Evolutionary conservation across 1,140 invertebrate genomes (phyloP), one percentile per base, ranked within the genome.

Genomic region (Forficula auricularia): DNA sequence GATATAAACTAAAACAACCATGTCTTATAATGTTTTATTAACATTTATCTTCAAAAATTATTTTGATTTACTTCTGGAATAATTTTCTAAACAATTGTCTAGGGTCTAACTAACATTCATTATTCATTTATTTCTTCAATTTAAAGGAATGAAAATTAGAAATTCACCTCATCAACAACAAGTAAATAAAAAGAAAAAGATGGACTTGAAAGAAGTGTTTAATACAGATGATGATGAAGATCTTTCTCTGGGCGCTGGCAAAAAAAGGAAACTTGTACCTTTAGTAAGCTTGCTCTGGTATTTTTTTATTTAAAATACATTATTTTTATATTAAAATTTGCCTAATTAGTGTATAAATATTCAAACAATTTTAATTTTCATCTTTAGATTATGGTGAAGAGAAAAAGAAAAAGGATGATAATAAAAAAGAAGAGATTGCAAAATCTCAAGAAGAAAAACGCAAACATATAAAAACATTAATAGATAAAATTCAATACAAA

Each of bases 401-500:
- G 20, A 71, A 70, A 48, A 71, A 71, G 52, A 67, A 64, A 48
- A 79, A 77, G 58, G 65, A 73, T 57, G 64, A 65, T 14, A 44
- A 52, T 16, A 58, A 56, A 39, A 75, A 77, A 50, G 72, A 73
- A 55, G 75, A 77, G 51, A 69, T 67, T 48, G 65, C 69, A 51
- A 82, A 79, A 57, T 77, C 73, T 45, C 81, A 83, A 51, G 92
- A 96, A 64, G 95, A 98, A 61, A 97, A 98, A 60, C 67, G 87
- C 37, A 87, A 88, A 54, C 79, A 91, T 59, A 94, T 98, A 51
- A 97, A 97, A 69, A 83, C 82, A 43, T 73, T 98, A 45, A 98
- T 98, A 55, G 92, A 98, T 60, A 90, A 87, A 67, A 98, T 98
- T 60, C 95, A n/a, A n/a, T n/a, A n/a, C n/a, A n/a, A n/a, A n/a